Evolutionary conservation across 1,140 invertebrate species (phyloP), one percentile per base, ranked within the genome.

Genomic region (Papilio polytes): DNA sequence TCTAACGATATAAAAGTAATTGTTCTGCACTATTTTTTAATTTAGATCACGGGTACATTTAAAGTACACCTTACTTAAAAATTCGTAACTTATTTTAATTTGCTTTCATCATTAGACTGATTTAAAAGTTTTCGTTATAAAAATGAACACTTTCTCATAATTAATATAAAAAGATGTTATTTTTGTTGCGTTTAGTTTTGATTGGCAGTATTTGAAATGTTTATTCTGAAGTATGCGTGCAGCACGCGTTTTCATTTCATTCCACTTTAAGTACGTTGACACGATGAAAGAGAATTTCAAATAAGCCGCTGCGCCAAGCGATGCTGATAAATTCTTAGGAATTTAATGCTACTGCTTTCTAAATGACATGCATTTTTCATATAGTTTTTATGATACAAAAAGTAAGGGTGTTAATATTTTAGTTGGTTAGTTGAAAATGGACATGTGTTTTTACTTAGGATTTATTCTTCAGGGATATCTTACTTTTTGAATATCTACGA

Each of bases 241-340:
- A 26, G 84, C 90, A 94, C 92, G 91, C 92, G 89, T 85, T 86
- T 89, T 83, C 83, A 83, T 86, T 80, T 83, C 80, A 56, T 84
- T 81, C 63, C 76, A 74, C 77, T 84, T 85, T 72, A 80, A 79
- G 83, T 81, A 84, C 78, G 83, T 84, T 84, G 81, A 86, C 82
- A 85, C 77, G 82, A 76, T 36, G 59, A 76, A 81, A 59, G 48
- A 82, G 63, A 80, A 76, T 56, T 80, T 78, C 26, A 80, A 66
- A 80, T 74, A 80, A 80, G 53, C 26, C 56, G 56, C 36, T 41
- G 6, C 36, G 63, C 13, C 63, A 36, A 70, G 63, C 63, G 26
- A 70, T 70, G 22, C 63, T 31, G 63, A 70, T 70, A 70, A 70
- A 70, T 70, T 70, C 63, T 70, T 18, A 70, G 63, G 13, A 70